Evolutionary conservation across 2,113 vertebrate genomes (phyloP).

Genomic region (Pteronura brasiliensis): DNA sequence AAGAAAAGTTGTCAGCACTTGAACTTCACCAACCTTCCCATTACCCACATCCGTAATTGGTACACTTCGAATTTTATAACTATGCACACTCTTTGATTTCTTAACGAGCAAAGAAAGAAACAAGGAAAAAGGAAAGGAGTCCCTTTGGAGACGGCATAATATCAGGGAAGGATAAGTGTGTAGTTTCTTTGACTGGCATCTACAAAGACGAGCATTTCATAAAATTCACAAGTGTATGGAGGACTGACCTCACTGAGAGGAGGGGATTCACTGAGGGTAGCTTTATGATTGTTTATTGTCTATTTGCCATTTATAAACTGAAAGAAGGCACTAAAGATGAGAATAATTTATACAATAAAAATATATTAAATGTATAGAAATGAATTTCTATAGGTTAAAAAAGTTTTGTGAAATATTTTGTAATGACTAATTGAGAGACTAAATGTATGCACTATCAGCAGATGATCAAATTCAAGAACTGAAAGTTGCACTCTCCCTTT

Average conservation of each 20-base stretch:
- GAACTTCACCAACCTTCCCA: conserved; percentile 82
- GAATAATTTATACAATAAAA: conserved; percentile 91
- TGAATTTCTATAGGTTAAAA: conserved; percentile 89
- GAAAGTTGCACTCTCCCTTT: conserved; percentile 80
- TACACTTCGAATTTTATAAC: conserved; percentile 85
- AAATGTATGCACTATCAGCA: conserved; percentile 81
- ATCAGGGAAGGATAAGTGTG: conserved; percentile 74
- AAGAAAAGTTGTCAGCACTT: conserved; percentile 84
- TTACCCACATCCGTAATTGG: conserved; percentile 83
- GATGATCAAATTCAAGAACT: conserved; percentile 81
- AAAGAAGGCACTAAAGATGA: conserved; percentile 91
- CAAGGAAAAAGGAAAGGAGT: conserved; percentile 74
- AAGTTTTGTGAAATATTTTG: conserved; percentile 89
- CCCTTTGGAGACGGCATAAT: conserved; percentile 70
- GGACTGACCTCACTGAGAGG: conserved; percentile 82
- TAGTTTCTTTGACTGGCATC: conserved; percentile 70
- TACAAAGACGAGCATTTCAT: conserved; percentile 77
- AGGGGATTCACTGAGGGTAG: conserved; percentile 84
- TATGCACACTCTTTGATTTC: conserved; percentile 88
- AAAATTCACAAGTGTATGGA: conserved; percentile 64
- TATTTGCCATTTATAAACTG: conserved; percentile 93
- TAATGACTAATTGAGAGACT: conserved; percentile 85
- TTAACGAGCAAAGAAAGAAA: conserved; percentile 78
- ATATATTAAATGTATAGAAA: conserved; percentile 90
- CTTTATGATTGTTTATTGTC: conserved; percentile 84